Evolutionary conservation across 2,888 invertebrate species (phyloP).

Genomic region (Acleris emargana): DNA sequence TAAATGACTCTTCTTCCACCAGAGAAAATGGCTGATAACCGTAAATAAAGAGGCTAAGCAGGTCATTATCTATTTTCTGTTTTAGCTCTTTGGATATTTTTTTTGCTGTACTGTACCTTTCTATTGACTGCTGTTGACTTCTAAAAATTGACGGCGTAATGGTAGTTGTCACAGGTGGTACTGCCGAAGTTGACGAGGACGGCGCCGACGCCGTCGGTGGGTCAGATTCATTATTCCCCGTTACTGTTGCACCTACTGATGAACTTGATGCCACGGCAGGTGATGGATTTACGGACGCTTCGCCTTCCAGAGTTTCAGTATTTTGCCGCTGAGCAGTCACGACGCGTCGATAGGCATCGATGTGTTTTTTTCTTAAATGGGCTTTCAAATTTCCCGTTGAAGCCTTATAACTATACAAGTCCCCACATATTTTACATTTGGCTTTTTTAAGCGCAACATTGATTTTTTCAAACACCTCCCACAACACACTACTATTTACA

Average conservation of each 20-base stretch:
- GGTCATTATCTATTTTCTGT: conserved; percentile 7
- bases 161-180: too few relatives aligned
- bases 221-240: too few relatives aligned
- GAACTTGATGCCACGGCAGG: too few relatives aligned
- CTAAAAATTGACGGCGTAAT: too few relatives aligned
- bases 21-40: neutral
- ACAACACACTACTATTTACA: conserved; percentile 2
- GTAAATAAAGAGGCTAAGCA: neutral
- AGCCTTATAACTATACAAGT: conserved; percentile 12
- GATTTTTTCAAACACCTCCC: conserved; percentile 8
- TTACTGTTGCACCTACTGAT: too few relatives aligned
- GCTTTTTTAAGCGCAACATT: neutral
- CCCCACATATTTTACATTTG: conserved; percentile 13
- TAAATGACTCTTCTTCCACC: neutral
- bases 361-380: conserved; percentile 8
- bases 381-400: conserved; percentile 21
- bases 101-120: too few relatives aligned
- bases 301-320: too few relatives aligned
- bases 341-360: conserved; percentile 1
- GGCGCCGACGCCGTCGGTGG: too few relatives aligned
- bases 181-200: too few relatives aligned
- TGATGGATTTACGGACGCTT: too few relatives aligned
- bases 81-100: neutral
- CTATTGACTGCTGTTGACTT: too few relatives aligned
- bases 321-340: neutral